These are phyloP conservation scores for Upupa epops DNA, from an alignment of 2,113 vertebrate genomes.

Conservation along the genomic window DNA sequence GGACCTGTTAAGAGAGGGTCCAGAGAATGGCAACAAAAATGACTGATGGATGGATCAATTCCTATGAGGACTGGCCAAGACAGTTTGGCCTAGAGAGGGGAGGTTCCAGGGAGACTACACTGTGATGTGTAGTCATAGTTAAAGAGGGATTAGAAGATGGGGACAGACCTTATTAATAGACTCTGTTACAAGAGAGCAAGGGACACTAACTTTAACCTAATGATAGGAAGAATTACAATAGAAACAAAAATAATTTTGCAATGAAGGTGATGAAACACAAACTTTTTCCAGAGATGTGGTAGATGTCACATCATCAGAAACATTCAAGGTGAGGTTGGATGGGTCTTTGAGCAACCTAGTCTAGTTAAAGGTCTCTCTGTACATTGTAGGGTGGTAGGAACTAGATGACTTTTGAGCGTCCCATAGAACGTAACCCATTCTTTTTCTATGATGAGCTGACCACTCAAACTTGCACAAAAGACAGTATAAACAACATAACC, in stretches of 20 bases:
- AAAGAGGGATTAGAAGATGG: no score
- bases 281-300: fast-evolving
- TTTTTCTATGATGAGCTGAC: neutral
- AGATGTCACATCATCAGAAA: neutral
- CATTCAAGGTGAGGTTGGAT: fast-evolving
- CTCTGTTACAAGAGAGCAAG: fast-evolving
- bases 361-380: no score
- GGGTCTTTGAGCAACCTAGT: fast-evolving
- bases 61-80: neutral
- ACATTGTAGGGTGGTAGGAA: neutral
- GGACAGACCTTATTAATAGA: neutral
- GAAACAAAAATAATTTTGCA: neutral
- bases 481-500: neutral
- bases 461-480: neutral
- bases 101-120: no score
- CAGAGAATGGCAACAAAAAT: neutral
- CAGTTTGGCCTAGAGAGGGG: no score
- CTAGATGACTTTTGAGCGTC: neutral
- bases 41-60: neutral
- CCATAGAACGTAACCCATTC: neutral
- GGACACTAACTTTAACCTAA: neutral
- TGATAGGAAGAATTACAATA: neutral
- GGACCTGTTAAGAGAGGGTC: fast-evolving
- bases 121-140: no score
- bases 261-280: fast-evolving